Evolutionary conservation across 2,888 invertebrate species (phyloP), one percentile per base, ranked within the genome.

Genomic region (Calameuta idolon): DNA sequence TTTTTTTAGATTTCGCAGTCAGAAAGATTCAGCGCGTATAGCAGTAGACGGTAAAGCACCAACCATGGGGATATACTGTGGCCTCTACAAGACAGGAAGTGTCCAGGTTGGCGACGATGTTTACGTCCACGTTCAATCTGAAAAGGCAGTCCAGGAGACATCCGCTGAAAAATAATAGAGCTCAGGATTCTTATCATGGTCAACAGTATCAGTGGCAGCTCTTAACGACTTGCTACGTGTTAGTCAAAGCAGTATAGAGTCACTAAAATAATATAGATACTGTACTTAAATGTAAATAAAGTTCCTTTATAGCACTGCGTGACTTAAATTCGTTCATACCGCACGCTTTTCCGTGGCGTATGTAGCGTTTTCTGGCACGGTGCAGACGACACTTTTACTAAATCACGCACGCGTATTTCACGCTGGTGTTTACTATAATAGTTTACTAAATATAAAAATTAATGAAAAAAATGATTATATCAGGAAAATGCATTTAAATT

Each of bases 61-160:
- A 1, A 87, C 90, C 12, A 91, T 94, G 88, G 94, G 94, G 9
- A 91, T 93, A 68, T 91, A 93, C 85, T 91, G 93, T 75, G 93
- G 92, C 55, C 89, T 93, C 4, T 92, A 92, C 82, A 83, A 86
- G 69, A 81, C 86, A 15, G 94, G 94, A 15, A 79, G 86, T n/a
- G 92, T 94, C 31, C 90, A 89, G 80, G 86, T 93, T 40, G 93
- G 92, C 3, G 94, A 94, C 85, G 90, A 91, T 35, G 92, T 94
- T 75, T 93, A 92, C 85, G 90, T 92, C 55, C 87, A 84, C 76
- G 35, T 76, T 69, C 74, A 23, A 55, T 55, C 55, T 55, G 55
- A 55, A 23, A 23, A 55, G 0, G 3, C 15, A 55, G 55, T 23
- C 9, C 55, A 55, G 9, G 55, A 55, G 9, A 9, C 23, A 2